These are phyloP conservation scores for Syrmaticus mikado DNA, from an alignment of 2,113 vertebrate genomes.

Conservation along the genomic window DNA sequence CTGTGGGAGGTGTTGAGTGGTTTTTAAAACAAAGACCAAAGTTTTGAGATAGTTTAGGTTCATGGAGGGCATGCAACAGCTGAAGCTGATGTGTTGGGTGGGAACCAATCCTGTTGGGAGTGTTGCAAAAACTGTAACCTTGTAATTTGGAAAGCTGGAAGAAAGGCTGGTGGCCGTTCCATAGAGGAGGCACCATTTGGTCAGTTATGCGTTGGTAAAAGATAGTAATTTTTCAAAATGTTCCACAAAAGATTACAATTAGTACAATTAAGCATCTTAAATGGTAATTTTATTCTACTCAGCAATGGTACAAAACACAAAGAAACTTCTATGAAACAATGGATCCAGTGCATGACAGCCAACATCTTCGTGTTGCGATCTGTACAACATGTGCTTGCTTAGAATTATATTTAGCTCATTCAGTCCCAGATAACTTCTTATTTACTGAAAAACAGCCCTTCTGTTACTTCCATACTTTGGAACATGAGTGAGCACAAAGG, in stretches of 20 bases:
- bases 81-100: background rate
- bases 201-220: background rate
- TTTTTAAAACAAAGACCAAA: background rate
- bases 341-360: background rate
- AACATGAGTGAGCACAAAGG: background rate
- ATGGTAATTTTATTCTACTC: slow-evolving; percentile 22
- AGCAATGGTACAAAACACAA: background rate
- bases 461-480: fast-evolving
- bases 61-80: background rate
- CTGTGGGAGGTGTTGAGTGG: background rate
- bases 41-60: background rate
- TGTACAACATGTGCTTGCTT: background rate
- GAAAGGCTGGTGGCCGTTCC: background rate
- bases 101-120: background rate
- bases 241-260: slow-evolving; percentile 35
- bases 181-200: background rate
- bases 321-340: background rate
- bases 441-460: background rate
- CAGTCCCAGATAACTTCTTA: background rate
- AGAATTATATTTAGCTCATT: background rate
- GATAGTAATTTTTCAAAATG: slow-evolving; percentile 19
- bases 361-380: background rate
- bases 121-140: background rate
- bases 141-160: background rate
- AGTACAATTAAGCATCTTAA: slow-evolving; percentile 21